These are phyloP conservation scores for Mus musculus DNA, from an alignment of 2,113 vertebrate genomes.

Conservation along the genomic window GRCm39 chr5:120631001-120631500, in stretches of 20 bases:
- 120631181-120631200: slow-evolving; percentile 96
- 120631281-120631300: not conserved
- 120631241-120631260: not conserved
- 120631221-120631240: not conserved
- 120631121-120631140: slow-evolving; percentile 92
- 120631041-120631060: not conserved
- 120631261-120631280: not conserved
- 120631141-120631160: slow-evolving; percentile 87
- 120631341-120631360: not conserved
- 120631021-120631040: not conserved
- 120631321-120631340: not conserved
- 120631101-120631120: slow-evolving; percentile 91
- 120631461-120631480: not conserved
- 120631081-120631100: not conserved
- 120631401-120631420: not conserved
- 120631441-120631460: not conserved
- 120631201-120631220: slow-evolving; percentile 93
- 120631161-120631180: slow-evolving; percentile 90
- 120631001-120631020: rapidly evolving
- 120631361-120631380: not conserved
- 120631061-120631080: not conserved
- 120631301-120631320: not conserved
- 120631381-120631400: not conserved
- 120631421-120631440: slow-evolving; percentile 7
- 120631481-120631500: not conserved